These are phyloP conservation scores for Elgaria multicarinata DNA, from an alignment of 2,113 vertebrate species.

Conservation along the genomic window DNA sequence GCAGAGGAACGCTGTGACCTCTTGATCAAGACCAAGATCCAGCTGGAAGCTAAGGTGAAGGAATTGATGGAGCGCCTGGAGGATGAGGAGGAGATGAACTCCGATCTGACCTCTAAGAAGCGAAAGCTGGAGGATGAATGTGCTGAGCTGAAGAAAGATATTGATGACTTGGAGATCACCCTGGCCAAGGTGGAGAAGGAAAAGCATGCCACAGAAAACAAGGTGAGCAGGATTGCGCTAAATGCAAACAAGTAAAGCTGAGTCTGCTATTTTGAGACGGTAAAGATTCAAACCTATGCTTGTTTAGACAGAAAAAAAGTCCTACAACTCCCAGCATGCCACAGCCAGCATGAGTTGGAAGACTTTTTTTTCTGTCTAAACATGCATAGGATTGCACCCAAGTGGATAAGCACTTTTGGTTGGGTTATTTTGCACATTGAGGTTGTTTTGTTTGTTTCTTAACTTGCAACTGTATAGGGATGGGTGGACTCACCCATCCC, in stretches of 20 bases:
- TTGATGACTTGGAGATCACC: constrained; percentile 91
- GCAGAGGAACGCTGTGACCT: constrained; percentile 92
- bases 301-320: no score
- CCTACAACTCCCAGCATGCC: no score
- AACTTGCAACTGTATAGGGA: no score
- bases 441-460: no score
- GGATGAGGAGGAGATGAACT: constrained; percentile 91
- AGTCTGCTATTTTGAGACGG: background rate
- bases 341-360: no score
- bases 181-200: constrained; percentile 95
- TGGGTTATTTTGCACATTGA: background rate
- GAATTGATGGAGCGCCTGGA: constrained; percentile 89
- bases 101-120: constrained; percentile 85
- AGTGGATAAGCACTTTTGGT: background rate
- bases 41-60: constrained; percentile 91
- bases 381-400: background rate
- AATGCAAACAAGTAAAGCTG: background rate
- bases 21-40: constrained; percentile 94
- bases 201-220: constrained; percentile 95
- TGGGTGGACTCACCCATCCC: no score
- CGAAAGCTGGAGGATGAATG: constrained; percentile 94
- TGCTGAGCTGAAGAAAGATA: constrained; percentile 93
- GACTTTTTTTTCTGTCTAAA: no score
- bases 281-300: no score
- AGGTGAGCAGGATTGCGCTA: constrained; percentile 73